Evolutionary conservation across 2,888 invertebrate genomes (phyloP).

Genomic region (Loripinus fragilis): DNA sequence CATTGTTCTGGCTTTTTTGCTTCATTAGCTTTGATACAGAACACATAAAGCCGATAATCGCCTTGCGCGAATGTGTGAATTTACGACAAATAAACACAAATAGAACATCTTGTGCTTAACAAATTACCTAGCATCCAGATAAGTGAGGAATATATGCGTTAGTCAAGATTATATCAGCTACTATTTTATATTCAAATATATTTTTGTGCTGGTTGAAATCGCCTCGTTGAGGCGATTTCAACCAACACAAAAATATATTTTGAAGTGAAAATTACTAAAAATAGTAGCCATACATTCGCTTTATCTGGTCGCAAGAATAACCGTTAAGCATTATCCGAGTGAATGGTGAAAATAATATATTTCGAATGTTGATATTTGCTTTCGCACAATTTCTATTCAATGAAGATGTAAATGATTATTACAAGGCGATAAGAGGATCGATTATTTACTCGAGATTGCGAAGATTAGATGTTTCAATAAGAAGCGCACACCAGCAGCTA

Average conservation of each 20-base stretch:
- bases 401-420: constrained; percentile 62
- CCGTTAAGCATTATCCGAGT: constrained; percentile 5
- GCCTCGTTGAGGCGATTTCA: no score
- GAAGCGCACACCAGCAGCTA: constrained; percentile 4
- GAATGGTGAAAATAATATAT: constrained; percentile 45
- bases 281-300: no score
- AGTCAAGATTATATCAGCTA: no score
- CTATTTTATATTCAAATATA: no score
- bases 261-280: no score
- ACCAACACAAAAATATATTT: no score
- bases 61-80: not conserved
- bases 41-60: constrained; percentile 10
- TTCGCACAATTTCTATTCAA: constrained; percentile 38
- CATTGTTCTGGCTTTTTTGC: not conserved
- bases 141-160: no score
- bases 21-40: constrained; percentile 3
- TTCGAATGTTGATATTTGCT: constrained; percentile 59
- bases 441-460: constrained; percentile 47
- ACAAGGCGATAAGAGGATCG: constrained; percentile 52
- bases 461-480: constrained; percentile 30
- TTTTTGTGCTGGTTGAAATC: no score
- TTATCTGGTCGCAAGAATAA: no score
- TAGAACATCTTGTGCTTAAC: no score
- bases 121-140: no score
- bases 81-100: constrained; percentile 1